phyloP scores from a whole-genome alignment of 2,797 vertebrate genomes.

The Eutrigla gurnardus region DNA sequence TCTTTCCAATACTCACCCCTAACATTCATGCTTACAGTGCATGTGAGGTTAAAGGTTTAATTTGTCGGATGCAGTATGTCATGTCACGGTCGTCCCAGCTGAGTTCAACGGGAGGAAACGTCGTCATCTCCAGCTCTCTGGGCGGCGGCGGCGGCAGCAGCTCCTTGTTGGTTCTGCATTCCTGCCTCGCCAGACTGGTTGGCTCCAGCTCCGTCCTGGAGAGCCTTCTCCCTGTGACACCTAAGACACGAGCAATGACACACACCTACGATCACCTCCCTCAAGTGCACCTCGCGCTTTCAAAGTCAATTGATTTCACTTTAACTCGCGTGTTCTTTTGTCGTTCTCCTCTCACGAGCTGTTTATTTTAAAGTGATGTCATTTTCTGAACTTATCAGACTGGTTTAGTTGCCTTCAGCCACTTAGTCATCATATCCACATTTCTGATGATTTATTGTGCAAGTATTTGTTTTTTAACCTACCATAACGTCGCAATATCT shows the following conservation, averaged over 20 bases:
- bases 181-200: constrained; percentile 72
- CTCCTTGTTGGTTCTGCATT: constrained; percentile 64
- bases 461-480: background rate
- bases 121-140: constrained; percentile 20
- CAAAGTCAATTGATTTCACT: constrained; percentile 73
- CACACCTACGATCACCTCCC: constrained; percentile 58
- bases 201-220: constrained; percentile 75
- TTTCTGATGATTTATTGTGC: background rate
- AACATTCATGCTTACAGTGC: background rate
- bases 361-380: background rate
- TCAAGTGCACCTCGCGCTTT: constrained; percentile 56
- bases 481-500: background rate
- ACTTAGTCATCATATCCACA: background rate
- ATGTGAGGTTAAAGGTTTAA: constrained; percentile 9
- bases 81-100: constrained; percentile 44
- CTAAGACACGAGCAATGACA: constrained; percentile 72
- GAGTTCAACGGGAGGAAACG: constrained; percentile 44
- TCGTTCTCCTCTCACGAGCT: too few species aligned
- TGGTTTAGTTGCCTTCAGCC: background rate
- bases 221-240: constrained; percentile 77
- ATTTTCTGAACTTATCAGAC: background rate
- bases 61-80: constrained; percentile 20
- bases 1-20: too few species aligned
- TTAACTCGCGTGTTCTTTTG: background rate
- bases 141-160: constrained; percentile 34